phyloP scores from a whole-genome alignment of 1,140 invertebrate genomes.

The Tetraneura akinire region DNA sequence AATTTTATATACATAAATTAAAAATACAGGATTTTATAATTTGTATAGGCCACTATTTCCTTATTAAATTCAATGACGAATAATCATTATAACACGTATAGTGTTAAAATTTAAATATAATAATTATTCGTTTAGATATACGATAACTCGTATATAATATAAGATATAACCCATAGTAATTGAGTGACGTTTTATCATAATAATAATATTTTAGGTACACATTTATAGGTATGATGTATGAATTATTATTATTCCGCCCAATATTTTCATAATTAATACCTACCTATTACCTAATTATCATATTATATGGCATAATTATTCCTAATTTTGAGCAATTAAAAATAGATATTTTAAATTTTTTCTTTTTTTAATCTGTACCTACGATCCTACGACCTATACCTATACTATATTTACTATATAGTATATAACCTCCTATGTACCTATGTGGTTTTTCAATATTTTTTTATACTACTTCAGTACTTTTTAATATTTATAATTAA shows the following conservation, averaged over 20 bases:
- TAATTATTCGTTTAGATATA: conserved; percentile 9
- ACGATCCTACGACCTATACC: too few relatives aligned
- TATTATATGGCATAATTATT: background rate
- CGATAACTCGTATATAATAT: too few relatives aligned
- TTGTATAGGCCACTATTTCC: background rate
- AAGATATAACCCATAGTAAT: background rate
- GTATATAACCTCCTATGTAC: too few relatives aligned
- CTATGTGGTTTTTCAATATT: too few relatives aligned
- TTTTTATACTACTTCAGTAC: too few relatives aligned
- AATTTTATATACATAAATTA: conserved; percentile 6
- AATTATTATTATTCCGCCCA: conserved; percentile 16
- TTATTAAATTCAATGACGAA: background rate
- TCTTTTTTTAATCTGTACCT: too few relatives aligned
- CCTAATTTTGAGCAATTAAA: background rate
- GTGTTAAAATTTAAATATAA: background rate
- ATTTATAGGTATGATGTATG: background rate
- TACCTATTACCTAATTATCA: background rate
- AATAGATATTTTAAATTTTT: background rate
- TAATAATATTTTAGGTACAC: too few relatives aligned
- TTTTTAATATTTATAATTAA: too few relatives aligned
- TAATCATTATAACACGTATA: background rate
- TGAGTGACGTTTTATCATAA: background rate
- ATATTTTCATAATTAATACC: background rate
- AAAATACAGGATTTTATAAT: conserved; percentile 9
- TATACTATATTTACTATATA: too few relatives aligned